phyloP scores from a whole-genome alignment of 2,113 vertebrate genomes.

The Alligator sinensis region DNA sequence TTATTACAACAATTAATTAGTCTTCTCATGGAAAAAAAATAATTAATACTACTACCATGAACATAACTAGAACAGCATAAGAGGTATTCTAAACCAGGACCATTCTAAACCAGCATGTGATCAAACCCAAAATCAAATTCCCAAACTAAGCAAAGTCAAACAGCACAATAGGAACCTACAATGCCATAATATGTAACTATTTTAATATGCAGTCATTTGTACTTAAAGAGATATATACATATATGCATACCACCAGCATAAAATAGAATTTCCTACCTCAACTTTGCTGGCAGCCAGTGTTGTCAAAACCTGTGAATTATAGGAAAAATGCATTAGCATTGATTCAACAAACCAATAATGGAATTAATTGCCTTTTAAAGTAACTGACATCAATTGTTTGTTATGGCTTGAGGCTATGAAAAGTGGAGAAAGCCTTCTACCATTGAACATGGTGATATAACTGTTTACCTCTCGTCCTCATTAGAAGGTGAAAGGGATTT shows the following conservation, averaged over 20 bases:
- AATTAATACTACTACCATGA: neutral
- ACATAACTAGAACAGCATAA: neutral
- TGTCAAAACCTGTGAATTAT: constrained; percentile 74
- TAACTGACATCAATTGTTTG: constrained; percentile 68
- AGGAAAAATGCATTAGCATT: constrained; percentile 74
- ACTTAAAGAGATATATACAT: neutral
- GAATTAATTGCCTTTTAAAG: constrained; percentile 78
- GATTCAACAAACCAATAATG: constrained; percentile 64
- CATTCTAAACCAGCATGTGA: neutral
- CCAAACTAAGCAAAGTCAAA: neutral
- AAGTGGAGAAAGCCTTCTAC: neutral
- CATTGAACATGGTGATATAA: neutral
- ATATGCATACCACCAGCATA: neutral
- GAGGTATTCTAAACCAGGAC: neutral
- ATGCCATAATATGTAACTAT: neutral
- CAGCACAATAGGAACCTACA: neutral
- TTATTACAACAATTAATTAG: neutral
- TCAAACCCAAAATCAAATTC: neutral
- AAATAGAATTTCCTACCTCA: constrained; percentile 76
- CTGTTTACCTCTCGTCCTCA: neutral
- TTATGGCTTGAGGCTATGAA: constrained; percentile 45
- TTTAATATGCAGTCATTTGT: neutral
- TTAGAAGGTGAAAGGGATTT: neutral
- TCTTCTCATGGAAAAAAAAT: neutral
- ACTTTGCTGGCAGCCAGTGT: constrained; percentile 34